A percentile compares a stretch with the other conserved stretches of the same genome.
Conservation (phyloP, 2,888 invertebrate genomes). For the Lycaena phlaeas region DNA sequence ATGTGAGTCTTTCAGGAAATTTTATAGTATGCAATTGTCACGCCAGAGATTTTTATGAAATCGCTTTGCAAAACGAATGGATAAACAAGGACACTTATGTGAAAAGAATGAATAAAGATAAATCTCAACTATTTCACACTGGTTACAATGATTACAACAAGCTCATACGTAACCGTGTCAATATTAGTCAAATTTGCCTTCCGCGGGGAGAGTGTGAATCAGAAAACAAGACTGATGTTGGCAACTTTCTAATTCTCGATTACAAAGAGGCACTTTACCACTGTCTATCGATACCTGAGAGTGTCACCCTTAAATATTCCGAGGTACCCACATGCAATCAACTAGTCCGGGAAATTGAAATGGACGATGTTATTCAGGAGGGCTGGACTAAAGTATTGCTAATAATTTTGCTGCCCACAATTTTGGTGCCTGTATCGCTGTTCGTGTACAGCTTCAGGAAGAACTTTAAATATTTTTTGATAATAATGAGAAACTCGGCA, state of each 20-base stretch:
- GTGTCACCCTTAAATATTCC: conserved; percentile 23
- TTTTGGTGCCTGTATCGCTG: conserved; percentile 27
- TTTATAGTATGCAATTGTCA: conserved; percentile 74
- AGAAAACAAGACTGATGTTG: conserved; percentile 22
- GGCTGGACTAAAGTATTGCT: conserved; percentile 26
- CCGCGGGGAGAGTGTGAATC: conserved; percentile 17
- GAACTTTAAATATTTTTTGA: conserved; percentile 72
- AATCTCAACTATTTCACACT: conserved; percentile 24
- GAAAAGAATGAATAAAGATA: not conserved
- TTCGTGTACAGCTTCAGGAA: conserved; percentile 46
- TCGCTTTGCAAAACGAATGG: conserved; percentile 26
- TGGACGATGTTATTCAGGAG: conserved; percentile 18
- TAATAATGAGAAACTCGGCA: conserved; percentile 72
- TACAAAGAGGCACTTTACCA: conserved; percentile 27
- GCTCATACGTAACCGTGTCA: conserved; percentile 25
- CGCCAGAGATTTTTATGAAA: conserved; percentile 61
- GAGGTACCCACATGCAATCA: conserved; percentile 29
- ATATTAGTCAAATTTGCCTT: conserved; percentile 20
- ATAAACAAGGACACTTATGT: conserved; percentile 1
- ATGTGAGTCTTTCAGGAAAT: conserved; percentile 69
- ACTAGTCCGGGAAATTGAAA: conserved; percentile 17
- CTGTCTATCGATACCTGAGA: conserved; percentile 32
- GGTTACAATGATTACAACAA: conserved; percentile 33
- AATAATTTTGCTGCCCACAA: conserved; percentile 27
- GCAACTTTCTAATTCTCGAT: conserved; percentile 37